Percentiles rank a stretch among this genome's conserved stretches.
Conservation (phyloP, 2,113 vertebrate genomes). For the Guaruba guarouba region DNA sequence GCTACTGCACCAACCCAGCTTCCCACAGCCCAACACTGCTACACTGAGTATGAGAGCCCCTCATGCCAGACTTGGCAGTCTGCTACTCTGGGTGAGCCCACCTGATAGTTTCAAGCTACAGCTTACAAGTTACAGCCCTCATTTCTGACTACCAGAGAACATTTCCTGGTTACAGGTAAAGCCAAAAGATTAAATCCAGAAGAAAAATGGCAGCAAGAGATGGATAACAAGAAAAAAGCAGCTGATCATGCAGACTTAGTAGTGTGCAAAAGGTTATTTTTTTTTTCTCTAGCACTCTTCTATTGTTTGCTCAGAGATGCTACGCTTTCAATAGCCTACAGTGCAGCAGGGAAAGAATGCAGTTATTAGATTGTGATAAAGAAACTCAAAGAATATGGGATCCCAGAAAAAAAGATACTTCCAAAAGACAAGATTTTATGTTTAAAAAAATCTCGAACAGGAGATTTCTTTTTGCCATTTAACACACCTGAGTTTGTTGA, state of each 20-base stretch:
- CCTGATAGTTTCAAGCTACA: not conserved
- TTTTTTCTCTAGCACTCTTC: not conserved
- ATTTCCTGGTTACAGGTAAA: not conserved
- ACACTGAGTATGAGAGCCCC: fast-evolving
- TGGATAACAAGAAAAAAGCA: not conserved
- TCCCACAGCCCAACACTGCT: not conserved
- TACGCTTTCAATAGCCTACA: not conserved
- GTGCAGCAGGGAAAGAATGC: not conserved
- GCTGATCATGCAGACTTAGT: not conserved
- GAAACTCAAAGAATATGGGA: not conserved
- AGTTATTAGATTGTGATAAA: not conserved
- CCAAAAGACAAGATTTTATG: not conserved
- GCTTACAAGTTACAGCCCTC: not conserved
- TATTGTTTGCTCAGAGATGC: not conserved
- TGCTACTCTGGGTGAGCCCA: not conserved
- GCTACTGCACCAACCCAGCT: not conserved
- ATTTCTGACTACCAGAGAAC: not conserved
- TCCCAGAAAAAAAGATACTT: not conserved
- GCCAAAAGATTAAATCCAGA: not conserved
- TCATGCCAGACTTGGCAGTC: not conserved
- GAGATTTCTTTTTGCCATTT: not conserved
- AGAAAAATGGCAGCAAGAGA: not conserved
- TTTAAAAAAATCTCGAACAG: not conserved
- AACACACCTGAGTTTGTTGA: not conserved
- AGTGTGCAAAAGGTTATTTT: not conserved